A percentile compares a stretch with the other conserved stretches of the same genome.
phyloP scores from a whole-genome alignment of 2,113 vertebrate genomes.

The Lota lota region DNA sequence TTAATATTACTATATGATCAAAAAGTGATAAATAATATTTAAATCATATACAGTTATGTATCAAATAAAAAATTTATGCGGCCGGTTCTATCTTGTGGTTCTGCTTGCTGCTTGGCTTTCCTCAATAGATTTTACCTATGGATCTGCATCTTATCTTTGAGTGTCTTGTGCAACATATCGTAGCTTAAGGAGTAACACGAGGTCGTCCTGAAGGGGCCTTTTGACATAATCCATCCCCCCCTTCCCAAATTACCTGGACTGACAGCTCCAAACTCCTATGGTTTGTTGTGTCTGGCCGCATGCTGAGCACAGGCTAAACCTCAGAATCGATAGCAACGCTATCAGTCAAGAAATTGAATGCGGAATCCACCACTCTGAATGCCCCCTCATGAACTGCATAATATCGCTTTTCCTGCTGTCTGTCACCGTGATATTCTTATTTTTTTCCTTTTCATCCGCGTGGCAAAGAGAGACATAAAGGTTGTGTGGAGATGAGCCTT shows the following conservation, averaged over 20 bases:
- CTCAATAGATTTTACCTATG: no score
- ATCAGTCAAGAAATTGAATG: conserved; percentile 85
- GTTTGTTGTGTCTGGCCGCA: conserved; percentile 76
- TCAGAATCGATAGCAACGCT: conserved; percentile 81
- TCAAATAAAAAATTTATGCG: no score
- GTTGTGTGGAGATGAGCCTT: conserved; percentile 33
- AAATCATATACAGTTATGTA: no score
- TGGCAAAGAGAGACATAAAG: conserved; percentile 24
- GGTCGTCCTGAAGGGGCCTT: no score
- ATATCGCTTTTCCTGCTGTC: conserved; percentile 78
- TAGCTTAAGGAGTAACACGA: no score
- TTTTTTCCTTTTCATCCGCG: neutral
- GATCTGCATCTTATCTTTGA: no score
- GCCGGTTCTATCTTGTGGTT: no score
- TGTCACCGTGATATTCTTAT: conserved; percentile 66
- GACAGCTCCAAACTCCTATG: conserved; percentile 77
- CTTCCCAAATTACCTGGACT: conserved; percentile 71
- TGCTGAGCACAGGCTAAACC: conserved; percentile 65
- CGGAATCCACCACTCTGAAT: conserved; percentile 69
- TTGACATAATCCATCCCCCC: no score
- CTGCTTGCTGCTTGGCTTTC: no score
- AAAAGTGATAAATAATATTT: no score
- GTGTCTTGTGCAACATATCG: no score
- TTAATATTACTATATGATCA: no score
- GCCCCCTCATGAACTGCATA: conserved; percentile 66